Conservation (phyloP, 1,140 invertebrate genomes). For the Papilio aristodemus region DNA sequence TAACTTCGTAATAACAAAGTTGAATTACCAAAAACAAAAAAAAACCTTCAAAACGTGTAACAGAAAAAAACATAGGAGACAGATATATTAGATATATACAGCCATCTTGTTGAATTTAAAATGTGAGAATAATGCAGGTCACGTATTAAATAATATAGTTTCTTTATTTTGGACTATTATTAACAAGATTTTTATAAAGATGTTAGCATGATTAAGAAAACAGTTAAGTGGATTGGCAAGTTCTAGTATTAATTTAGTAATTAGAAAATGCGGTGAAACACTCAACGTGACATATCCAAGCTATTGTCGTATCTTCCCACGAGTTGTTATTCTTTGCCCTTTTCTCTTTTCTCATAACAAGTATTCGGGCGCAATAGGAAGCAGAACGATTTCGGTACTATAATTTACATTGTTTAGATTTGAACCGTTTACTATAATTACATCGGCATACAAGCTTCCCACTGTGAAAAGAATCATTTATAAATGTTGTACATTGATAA, state of each 20-base stretch:
- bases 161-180: neutral
- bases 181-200: constrained; percentile 9
- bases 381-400: constrained; percentile 42
- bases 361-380: constrained; percentile 52
- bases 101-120: too few species aligned
- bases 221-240: constrained; percentile 13
- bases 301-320: constrained; percentile 68
- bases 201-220: constrained; percentile 12
- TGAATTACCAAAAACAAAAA: too few species aligned
- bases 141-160: too few species aligned
- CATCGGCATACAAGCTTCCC: neutral
- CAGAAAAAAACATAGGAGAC: too few species aligned
- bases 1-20: too few species aligned
- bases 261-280: constrained; percentile 71
- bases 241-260: constrained; percentile 56
- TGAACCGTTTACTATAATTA: neutral
- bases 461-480: too few species aligned
- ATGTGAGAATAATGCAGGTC: too few species aligned
- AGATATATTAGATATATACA: too few species aligned
- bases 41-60: too few species aligned
- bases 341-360: constrained; percentile 76
- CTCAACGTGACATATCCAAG: constrained; percentile 55
- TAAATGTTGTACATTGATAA: too few species aligned
- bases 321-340: constrained; percentile 68
- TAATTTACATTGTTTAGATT: constrained; percentile 10